Base-by-base conservation (phyloP, 2,888 invertebrate genomes). In the Diadegma fenestrale region DNA sequence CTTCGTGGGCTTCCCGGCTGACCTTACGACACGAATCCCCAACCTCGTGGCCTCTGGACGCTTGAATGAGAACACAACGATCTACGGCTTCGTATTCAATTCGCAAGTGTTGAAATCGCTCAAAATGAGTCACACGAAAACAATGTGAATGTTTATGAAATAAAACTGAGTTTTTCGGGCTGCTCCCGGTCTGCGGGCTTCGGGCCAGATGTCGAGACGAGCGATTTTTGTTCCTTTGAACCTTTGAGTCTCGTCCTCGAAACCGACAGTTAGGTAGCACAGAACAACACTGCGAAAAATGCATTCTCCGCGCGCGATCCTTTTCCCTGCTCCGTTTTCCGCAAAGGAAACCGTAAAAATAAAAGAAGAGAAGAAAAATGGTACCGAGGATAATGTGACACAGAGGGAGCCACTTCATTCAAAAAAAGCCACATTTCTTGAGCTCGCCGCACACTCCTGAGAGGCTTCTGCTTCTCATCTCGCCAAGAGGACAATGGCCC, bases 381-480 rank as follows among this genome's bases (percentile, higher is more conserved):
- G 26, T n/a, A 68, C 64, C 71, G 45, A 33, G 75, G 43, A 71
- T 71, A 64, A 82, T 66, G 80, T 61, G 58, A 7, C 26, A 64
- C 51, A 72, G 82, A 37, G 79, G 61, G 71, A 75, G 68, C 45
- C 78, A 69, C 73, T 84, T 81, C 78, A 81, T 84, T 75, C 71
- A 78, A 48, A 48, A 68, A 43, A 66, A 54, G 43, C 63, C 64
- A 66, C n/a, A 22, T 26, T 64, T 26, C 19, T 30, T 48, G 19
- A 6, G 43, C 33, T 51, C 30, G 45, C 17, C 37, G 43, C 51
- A n/a, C 37, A n/a, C 37, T 41, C 33, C 19, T 30, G 19, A 37
- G 51, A 51, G 45, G 72, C 77, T 76, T 84, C 87, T 86, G 81
- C 79, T 77, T 80, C 82, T 84, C 76, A 80, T 87, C 85, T 84